Base-by-base conservation (phyloP, 2,888 invertebrate species). In the Lamproptera curius region DNA sequence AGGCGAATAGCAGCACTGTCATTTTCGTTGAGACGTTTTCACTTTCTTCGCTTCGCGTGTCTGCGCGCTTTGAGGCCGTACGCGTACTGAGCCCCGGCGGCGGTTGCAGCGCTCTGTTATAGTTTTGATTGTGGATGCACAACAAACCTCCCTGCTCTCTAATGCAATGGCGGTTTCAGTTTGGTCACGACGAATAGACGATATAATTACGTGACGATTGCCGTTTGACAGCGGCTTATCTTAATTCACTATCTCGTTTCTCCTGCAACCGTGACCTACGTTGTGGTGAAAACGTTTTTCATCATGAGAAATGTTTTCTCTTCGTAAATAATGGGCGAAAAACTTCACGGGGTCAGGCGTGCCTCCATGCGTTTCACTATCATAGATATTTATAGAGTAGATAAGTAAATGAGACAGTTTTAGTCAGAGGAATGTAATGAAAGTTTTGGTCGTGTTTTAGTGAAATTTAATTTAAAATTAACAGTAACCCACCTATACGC, bases 51-150 rank as follows among this genome's bases (percentile, higher is more conserved):
- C 61, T 61, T 67, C 76, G 75, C 81, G 83, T 75, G 73, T 63
- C 59, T 67, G 67, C 75, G 74, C 81, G 72, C 71, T 55, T 58
- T 62, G 66, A 57, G 62, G 57, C 62, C 78, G 80, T 79, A 77
- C 76, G 68, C 53, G 70, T 68, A 87, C 87, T 87, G 86, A 81
- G 70, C 73, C 74, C 67, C 67, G 67, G 70, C 73, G 67, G 64
- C 65, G 53, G 50, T 56, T 54, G 66, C 68, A 60, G 58, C 62
- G 58, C 67, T 61, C 78, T 87, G 83, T 81, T 87, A 87, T 87
- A 87, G 76, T 86, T 86, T 76, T 78, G 82, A 77, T 82, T 67
- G 76, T 78, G 63, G 81, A 81, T 82, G 79, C 80, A 81, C 74
- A 74, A 67, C 70, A 73, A 72, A 60, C 59, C 82, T 83, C 77